phyloP scores from a whole-genome alignment of 2,797 vertebrate species.

The Gymnodraco acuticeps region DNA sequence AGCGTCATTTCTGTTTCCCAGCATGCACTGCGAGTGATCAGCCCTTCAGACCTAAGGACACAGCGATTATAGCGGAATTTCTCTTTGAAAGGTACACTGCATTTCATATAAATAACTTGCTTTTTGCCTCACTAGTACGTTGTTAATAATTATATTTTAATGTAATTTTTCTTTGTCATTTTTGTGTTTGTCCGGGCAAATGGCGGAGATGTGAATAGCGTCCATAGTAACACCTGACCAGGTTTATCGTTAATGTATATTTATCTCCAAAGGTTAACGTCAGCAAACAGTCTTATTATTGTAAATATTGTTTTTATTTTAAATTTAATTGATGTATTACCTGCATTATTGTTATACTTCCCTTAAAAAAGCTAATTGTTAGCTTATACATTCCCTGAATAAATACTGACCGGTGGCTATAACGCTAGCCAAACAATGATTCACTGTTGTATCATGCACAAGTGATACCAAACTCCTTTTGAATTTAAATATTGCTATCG shows the following conservation, averaged over 20 bases:
- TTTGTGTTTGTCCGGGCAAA: accelerated
- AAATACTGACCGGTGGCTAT: accelerated
- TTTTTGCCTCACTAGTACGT: accelerated
- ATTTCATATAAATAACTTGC: accelerated
- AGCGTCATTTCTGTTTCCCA: slow-evolving; percentile 26
- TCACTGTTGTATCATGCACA: too few relatives aligned
- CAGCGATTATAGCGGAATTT: background rate
- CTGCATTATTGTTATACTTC: background rate
- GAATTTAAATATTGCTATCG: accelerated
- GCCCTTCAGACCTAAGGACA: background rate
- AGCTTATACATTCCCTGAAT: background rate
- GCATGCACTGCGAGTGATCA: slow-evolving; percentile 19
- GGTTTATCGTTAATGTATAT: slow-evolving; percentile 15
- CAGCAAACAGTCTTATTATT: accelerated
- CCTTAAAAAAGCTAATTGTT: background rate
- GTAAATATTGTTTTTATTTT: background rate
- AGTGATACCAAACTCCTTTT: background rate
- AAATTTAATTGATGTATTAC: background rate
- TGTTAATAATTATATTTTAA: accelerated
- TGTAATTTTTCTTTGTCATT: accelerated
- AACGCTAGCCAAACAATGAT: background rate
- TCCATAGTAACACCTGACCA: background rate
- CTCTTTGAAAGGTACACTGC: background rate
- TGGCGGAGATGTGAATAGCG: too few relatives aligned
- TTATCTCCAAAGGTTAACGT: background rate